Evolutionary conservation across 2,888 invertebrate species (phyloP).

Genomic region (Xestia rhomboidea): DNA sequence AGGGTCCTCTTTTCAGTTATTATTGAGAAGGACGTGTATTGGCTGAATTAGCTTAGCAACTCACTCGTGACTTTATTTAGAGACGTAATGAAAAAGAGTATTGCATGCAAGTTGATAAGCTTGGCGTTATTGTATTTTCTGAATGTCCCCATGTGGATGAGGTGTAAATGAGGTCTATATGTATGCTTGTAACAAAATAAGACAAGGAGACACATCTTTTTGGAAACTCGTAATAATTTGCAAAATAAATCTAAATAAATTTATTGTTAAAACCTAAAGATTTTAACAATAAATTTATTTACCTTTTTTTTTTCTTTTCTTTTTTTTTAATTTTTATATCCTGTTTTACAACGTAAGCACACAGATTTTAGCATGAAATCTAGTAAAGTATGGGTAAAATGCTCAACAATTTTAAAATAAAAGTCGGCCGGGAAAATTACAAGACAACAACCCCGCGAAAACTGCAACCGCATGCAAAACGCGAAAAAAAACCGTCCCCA

Average conservation of each 20-base stretch:
- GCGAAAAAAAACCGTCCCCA: slow-evolving; percentile 69
- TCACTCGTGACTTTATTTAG: neutral
- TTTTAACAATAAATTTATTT: too few species aligned
- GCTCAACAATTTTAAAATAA: neutral
- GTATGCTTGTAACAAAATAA: neutral
- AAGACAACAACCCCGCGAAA: slow-evolving; percentile 58
- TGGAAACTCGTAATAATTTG: too few species aligned
- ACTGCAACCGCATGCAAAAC: slow-evolving; percentile 70
- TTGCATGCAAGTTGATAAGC: neutral
- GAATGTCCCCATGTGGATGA: neutral
- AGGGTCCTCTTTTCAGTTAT: neutral
- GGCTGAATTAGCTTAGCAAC: neutral
- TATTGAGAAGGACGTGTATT: neutral
- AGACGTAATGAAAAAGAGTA: neutral
- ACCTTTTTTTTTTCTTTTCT: too few species aligned
- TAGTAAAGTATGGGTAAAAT: neutral
- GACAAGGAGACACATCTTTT: neutral
- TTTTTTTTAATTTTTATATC: too few species aligned
- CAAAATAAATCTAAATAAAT: too few species aligned
- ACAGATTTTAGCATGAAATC: neutral
- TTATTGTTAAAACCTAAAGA: too few species aligned
- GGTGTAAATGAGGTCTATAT: neutral
- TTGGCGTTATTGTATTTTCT: neutral
- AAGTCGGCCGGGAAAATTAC: neutral
- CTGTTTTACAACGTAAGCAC: too few species aligned